Evolutionary conservation across 2,113 vertebrate species (phyloP).

Genomic region (Sebastes schlegelii): DNA sequence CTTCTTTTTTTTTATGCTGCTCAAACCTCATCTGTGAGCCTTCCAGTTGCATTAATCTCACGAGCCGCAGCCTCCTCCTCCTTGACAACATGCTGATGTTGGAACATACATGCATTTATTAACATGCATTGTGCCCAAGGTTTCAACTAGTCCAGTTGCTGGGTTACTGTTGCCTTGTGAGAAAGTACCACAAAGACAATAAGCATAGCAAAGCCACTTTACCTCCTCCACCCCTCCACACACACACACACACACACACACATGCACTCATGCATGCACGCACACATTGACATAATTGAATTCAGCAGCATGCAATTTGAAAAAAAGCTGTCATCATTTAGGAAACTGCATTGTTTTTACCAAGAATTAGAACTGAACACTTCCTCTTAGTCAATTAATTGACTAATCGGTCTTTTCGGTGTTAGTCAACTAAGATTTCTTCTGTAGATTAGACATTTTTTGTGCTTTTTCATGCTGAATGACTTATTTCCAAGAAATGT

Average conservation of each 20-base stretch:
- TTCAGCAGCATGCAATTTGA: neutral
- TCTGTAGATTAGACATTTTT: too few species aligned
- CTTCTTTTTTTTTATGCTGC: neutral
- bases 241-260: neutral
- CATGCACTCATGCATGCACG: neutral
- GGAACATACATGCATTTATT: conserved; percentile 58
- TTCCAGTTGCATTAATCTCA: conserved; percentile 3
- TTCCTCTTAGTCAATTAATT: too few species aligned
- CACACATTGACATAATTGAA: neutral
- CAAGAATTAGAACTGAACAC: neutral
- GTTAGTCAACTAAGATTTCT: too few species aligned
- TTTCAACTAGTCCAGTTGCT: conserved; percentile 78
- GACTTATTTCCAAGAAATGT: too few species aligned
- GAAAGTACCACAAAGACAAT: conserved; percentile 60
- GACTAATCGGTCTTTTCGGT: too few species aligned
- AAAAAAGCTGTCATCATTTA: neutral
- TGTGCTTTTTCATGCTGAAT: too few species aligned
- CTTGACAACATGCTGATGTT: conserved; percentile 23
- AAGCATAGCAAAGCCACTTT: conserved; percentile 34
- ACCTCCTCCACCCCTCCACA: neutral
- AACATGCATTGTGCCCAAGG: conserved; percentile 41
- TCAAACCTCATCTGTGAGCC: conserved; percentile 9
- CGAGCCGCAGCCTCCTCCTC: conserved; percentile 3
- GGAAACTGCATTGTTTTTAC: neutral
- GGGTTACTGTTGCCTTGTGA: conserved; percentile 85